Conservation (phyloP, 2,888 invertebrate species). For the Sicus ferrugineus region DNA sequence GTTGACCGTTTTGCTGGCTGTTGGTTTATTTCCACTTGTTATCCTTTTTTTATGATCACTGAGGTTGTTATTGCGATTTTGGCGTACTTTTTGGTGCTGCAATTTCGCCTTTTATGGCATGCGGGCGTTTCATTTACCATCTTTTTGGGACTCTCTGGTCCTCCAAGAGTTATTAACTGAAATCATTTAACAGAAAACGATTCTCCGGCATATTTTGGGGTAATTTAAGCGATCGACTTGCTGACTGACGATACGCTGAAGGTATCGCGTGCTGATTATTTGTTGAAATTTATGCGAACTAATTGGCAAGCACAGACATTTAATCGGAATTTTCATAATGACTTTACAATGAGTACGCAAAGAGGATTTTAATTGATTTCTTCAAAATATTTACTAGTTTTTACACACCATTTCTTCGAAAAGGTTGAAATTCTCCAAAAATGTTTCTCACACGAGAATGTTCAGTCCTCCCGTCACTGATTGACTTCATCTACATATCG, state of each 20-base stretch:
- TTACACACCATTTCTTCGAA: too few species aligned
- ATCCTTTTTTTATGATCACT: background rate
- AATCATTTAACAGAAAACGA: too few species aligned
- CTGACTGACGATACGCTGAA: background rate
- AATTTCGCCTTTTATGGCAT: conserved; percentile 31
- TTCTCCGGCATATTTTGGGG: too few species aligned
- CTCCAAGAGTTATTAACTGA: too few species aligned
- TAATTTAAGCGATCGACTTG: too few species aligned
- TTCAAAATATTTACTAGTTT: too few species aligned
- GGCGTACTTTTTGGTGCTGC: conserved; percentile 5
- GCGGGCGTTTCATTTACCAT: conserved; percentile 25
- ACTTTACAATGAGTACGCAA: too few species aligned
- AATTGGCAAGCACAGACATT: too few species aligned
- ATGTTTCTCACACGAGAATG: conserved; percentile 14
- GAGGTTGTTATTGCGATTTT: background rate
- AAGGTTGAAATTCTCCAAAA: background rate
- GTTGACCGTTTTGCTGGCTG: conserved; percentile 40
- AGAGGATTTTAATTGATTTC: too few species aligned
- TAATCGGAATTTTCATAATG: too few species aligned
- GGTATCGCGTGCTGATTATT: background rate
- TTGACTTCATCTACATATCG: conserved; percentile 30
- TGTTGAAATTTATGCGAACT: background rate
- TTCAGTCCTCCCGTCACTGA: background rate
- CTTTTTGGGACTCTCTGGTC: background rate
- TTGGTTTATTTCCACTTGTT: conserved; percentile 14